Base-by-base conservation (phyloP, 2,113 vertebrate genomes). In the Salvelinus sp. region DNA sequence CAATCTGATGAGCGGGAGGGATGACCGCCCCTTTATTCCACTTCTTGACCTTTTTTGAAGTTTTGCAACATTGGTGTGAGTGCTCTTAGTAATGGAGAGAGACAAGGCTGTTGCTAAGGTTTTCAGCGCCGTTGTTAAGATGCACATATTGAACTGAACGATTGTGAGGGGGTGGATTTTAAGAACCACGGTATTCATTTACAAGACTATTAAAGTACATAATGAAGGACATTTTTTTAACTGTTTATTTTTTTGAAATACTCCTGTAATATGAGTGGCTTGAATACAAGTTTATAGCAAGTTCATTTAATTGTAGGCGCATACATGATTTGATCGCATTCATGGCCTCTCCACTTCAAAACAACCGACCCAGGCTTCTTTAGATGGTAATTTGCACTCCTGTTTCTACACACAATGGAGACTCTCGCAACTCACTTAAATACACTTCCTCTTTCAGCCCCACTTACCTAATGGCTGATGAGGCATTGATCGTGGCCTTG, bases 401-500 rank as follows among this genome's bases (percentile, higher is more conserved):
- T 25, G 50, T 60, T 69, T 23, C 64, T 82, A 78, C 76, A 64
- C 73, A 66, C 71, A 74, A 23, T 66, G 63, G 72, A 79, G 76
- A 83, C 86, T 79, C 86, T 22, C 70, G 81, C 16, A 81, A 79
- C 84, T 87, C 77, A 83, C 82, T 91, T 84, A 84, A 89, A 85
- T 83, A 83, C 79, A 88, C 90, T 87, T 92, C 91, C 88, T 92
- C 92, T 94, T 94, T 94, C 87, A 82, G 91, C 87, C 87, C 86
- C 89, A 89, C 91, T 94, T 93, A 74, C 88, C 91, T 93, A 86
- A 91, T 90, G 86, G 90, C 87, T 78, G 87, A 90, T 63, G 83
- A 88, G 85, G 90, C 92, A 95, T 94, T 93, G 93, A 95, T 95
- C 90, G 90, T 76, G 86, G 20, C 85, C 88, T 88, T 85, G 89